Evolutionary conservation across 2,113 vertebrate genomes (phyloP), one percentile per base, ranked within the genome.

Genomic region (Carassius auratus): DNA sequence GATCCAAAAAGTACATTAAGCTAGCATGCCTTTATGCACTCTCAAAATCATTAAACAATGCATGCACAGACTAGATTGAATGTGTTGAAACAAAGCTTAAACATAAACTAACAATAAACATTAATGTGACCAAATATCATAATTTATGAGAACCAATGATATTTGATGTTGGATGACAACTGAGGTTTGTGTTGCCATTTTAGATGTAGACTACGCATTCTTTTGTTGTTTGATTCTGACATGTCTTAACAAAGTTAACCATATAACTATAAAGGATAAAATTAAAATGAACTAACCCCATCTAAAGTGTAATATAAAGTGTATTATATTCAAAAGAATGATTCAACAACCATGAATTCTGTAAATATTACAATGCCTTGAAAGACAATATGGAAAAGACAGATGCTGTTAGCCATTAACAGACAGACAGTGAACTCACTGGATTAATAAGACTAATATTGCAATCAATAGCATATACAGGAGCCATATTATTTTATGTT

Each of bases 401-500:
- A 73, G 23, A 17, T 64, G 4, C 68, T 9, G 14, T 66, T n/a
- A 36, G 68, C 50, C 64, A 82, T 78, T 50, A 73, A 73, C 79
- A 74, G 76, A 61, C 50, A 69, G 78, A 78, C 38, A 88, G 71
- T 71, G 76, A 59, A 82, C 74, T 82, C 62, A 88, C 74, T 76
- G 17, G 8, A 89, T 45, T 59, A 74, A 82, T 85, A 89, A 83
- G 50, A 83, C 73, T 85, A 87, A 85, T 81, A 87, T 15, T 74
- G 73, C 48, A 88, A 90, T 86, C 68, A 87, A 88, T 87, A 82
- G 52, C 61, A 83, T 76, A 76, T 62, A 64, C n/a, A 26, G 30
- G 64, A 81, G n/a, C 85, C 68, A 50, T 23, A 74, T 74, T n/a
- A 87, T 83, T 78, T 74, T 76, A 77, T 38, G 50, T 81, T 59